Percentiles rank a stretch among this genome's conserved stretches.
These are phyloP conservation scores for Harlomillsia oculata DNA, from an alignment of 1,140 invertebrate genomes.

Conservation along the genomic window DNA sequence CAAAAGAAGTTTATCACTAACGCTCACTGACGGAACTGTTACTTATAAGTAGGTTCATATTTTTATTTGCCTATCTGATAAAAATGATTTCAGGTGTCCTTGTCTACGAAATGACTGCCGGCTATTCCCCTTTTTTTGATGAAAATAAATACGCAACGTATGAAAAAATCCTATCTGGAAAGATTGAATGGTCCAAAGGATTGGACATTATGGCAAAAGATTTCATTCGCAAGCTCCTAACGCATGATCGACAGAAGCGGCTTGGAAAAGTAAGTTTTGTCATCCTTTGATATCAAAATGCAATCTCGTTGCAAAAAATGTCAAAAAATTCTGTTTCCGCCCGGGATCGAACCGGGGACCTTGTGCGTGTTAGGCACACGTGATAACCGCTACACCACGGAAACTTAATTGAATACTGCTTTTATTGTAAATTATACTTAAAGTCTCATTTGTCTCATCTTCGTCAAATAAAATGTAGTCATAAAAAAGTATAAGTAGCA, in stretches of 20 bases:
- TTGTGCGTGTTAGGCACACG: conserved; percentile 37
- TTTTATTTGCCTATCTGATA: background rate
- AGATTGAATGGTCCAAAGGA: conserved; percentile 85
- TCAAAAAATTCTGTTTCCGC: conserved; percentile 20
- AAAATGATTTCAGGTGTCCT: conserved; percentile 62
- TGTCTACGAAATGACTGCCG: conserved; percentile 89
- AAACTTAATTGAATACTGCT: too few species aligned
- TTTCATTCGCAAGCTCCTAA: conserved; percentile 84
- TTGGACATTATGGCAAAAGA: conserved; percentile 88
- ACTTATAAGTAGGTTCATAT: background rate
- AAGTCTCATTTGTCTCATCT: too few species aligned
- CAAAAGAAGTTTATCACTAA: background rate
- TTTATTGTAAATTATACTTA: too few species aligned
- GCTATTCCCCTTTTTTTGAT: conserved; percentile 91
- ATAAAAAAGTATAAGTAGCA: too few species aligned
- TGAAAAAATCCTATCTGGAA: conserved; percentile 85
- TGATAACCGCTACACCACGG: conserved; percentile 37
- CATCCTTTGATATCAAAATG: background rate
- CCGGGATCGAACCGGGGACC: conserved; percentile 37
- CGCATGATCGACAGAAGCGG: conserved; percentile 81
- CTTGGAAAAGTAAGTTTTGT: conserved; percentile 65
- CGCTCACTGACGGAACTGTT: background rate
- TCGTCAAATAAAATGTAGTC: too few species aligned
- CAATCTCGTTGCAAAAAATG: too few species aligned
- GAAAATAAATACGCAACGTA: conserved; percentile 93